Evolutionary conservation across 2,888 invertebrate species (phyloP), one percentile per base, ranked within the genome.

Genomic region (Myathropa florea): DNA sequence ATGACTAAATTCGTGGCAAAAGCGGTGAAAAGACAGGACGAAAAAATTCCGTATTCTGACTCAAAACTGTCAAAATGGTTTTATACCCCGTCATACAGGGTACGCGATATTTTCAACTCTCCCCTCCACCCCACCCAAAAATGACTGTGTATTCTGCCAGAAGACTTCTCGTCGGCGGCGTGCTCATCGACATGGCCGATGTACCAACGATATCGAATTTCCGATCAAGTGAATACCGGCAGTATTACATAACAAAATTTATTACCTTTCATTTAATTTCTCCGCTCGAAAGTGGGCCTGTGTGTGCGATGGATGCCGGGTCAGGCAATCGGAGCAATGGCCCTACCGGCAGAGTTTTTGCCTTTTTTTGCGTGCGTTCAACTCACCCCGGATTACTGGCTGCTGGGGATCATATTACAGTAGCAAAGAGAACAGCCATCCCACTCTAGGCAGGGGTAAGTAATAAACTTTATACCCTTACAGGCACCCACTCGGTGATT

Each of bases 251-350:
- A 82, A 82, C 85, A 82, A 57, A 85, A 85, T 85, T 85, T 85
- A 85, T 85, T 85, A 82, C 82, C 77, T 78, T 82, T 85, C 82
- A 85, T 82, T 85, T 82, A 85, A 85, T 85, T 85, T 73, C 64
- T 64, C 26, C 63, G 46, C 72, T 73, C 61, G 24, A 4, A 23
- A 12, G 24, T 12, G 12, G 18, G 24, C 46, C 46, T 7, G 57
- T 57, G 24, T 57, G 24, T 12, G n/a, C 46, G 18, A 18, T 46
- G 46, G 18, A 46, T 46, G 46, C 57, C n/a, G 12, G 24, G 24
- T 26, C 57, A 24, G 24, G 24, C 33, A 68, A 72, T 64, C 68
- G 53, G 55, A 60, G 71, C 60, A 28, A 70, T 82, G 57, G 68
- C 85, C 77, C 71, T 59, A 36, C 23, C 39, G 60, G 36, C 1